These are phyloP conservation scores for Linepithema humile DNA, from an alignment of 1,140 invertebrate species.

Conservation along the genomic window DNA sequence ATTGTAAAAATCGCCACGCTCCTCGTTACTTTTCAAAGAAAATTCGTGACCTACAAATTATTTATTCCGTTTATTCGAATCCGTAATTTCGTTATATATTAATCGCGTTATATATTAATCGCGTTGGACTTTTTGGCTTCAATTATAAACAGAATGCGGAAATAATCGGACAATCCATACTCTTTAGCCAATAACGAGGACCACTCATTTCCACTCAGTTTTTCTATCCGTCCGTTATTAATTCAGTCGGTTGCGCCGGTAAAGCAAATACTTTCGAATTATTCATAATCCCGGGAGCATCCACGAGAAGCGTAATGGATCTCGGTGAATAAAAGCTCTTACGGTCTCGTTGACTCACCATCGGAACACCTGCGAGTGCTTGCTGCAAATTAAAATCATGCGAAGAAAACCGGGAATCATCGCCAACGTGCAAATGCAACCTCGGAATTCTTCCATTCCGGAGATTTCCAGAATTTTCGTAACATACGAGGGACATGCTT, in stretches of 20 bases:
- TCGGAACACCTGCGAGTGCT: slow-evolving; percentile 14
- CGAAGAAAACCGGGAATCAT: slow-evolving; percentile 19
- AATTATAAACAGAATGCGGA: neutral
- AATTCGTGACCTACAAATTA: neutral
- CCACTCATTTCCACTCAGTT: slow-evolving; percentile 7
- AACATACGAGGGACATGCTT: neutral
- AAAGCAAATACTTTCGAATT: slow-evolving; percentile 72
- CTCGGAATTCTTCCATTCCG: slow-evolving; percentile 10
- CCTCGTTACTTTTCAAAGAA: neutral
- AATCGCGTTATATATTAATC: no score
- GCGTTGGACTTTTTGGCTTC: neutral
- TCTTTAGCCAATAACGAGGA: slow-evolving; percentile 29
- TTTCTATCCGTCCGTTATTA: slow-evolving; percentile 57
- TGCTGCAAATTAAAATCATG: slow-evolving; percentile 46
- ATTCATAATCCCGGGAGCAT: slow-evolving; percentile 67
- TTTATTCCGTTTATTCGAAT: neutral
- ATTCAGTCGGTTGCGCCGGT: slow-evolving; percentile 55
- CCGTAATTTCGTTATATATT: neutral
- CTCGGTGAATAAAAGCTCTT: slow-evolving; percentile 64
- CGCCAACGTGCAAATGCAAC: slow-evolving; percentile 20
- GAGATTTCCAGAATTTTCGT: slow-evolving; percentile 2
- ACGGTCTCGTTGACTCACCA: slow-evolving; percentile 52
- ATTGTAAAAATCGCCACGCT: neutral
- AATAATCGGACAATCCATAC: neutral
- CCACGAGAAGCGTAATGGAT: slow-evolving; percentile 57